Evolutionary conservation across 2,797 vertebrate genomes (phyloP), one percentile per base, ranked within the genome.

Genomic region (Paramormyrops hopkinsi): DNA sequence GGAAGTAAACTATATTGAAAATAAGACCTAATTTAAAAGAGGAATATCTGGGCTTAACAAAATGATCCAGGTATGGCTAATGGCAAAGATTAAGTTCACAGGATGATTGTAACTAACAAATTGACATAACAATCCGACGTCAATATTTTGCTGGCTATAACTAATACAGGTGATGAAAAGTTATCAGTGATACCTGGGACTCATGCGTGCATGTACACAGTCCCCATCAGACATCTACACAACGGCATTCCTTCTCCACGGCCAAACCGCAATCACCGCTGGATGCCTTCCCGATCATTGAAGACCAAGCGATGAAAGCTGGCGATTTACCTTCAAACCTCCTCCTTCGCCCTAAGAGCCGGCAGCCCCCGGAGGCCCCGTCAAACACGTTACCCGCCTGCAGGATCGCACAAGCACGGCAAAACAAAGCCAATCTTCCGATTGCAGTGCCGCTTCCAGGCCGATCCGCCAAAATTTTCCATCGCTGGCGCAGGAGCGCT

Each of bases 281-380:
- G 65, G 11, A 73, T 73, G 65, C 12, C 25, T 29, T 73, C 11
- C 29, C 29, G 29, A n/a, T 79, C 37, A 19, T 37, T n/a, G 73
- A 79, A 79, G 73, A 79, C 37, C 73, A n/a, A 79, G 73, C 17
- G 73, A n/a, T 44, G 73, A 79, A 79, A 79, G 73, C 73, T 44
- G 73, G 14, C 33, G 73, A 44, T 79, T 79, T 44, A 44, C 17
- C 37, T 79, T 79, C 37, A 79, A 79, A 44, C 7, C 73, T 7
- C 17, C 14, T 44, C 14, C 69, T 29, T 76, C 69, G 33, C 33
- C 14, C 37, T 8, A 44, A 44, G 37, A 79, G 73, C 73, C 19
- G 4, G 12, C 22, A n/a, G 48, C 44, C 41, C 41, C 79, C 41
- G 19, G 19, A 50, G 79, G 79, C 8, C 50, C n/a, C 14, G 48